Base-by-base conservation (phyloP, 2,797 vertebrate species). In the Dicrostonyx torquatus region DNA sequence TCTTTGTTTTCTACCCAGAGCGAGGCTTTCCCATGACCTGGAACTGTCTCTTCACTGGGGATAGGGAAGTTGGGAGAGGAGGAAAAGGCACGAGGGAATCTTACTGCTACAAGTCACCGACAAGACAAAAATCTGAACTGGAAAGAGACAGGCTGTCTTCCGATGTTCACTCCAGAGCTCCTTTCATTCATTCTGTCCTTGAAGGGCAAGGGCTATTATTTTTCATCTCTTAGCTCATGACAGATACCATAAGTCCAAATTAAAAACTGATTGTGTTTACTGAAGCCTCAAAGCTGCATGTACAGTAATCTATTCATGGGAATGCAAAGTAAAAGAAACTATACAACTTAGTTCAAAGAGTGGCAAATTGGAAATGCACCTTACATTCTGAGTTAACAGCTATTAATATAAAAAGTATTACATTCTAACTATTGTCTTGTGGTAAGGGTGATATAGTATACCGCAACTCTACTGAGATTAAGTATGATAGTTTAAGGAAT, bases 361-460 rank as follows among this genome's bases (percentile, higher is more conserved):
- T n/a, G 94, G 70, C 96, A 97, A 96, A 97, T 76, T 95, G 66
- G 94, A 90, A 97, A 94, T 97, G 94, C 92, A 95, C 89, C 53
- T 91, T 8, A 68, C 86, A 94, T 94, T 97, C 92, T 91, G 83
- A 97, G 93, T 72, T 93, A 93, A 97, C 89, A 97, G 84, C 7
- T 94, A n/a, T 86, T 93, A 66, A 76, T 80, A 91, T 79, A 76
- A 75, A 75, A 80, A 91, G 0, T 48, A 43, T 88, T 87, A 95
- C 93, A 79, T 64, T 84, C 94, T 96, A 43, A 88, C 83, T 95
- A 78, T 89, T 96, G 92, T 89, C 90, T 95, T 97, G 91, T 87
- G 6, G 58, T 82, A 75, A 87, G 94, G 76, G 87, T 92, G 73
- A 83, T 92, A 43, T 34, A 95, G 87, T 80, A 94, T 89, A 94